Evolutionary conservation across 2,888 invertebrate species (phyloP), one percentile per base, ranked within the genome.

Genomic region (Nysson spinosus): DNA sequence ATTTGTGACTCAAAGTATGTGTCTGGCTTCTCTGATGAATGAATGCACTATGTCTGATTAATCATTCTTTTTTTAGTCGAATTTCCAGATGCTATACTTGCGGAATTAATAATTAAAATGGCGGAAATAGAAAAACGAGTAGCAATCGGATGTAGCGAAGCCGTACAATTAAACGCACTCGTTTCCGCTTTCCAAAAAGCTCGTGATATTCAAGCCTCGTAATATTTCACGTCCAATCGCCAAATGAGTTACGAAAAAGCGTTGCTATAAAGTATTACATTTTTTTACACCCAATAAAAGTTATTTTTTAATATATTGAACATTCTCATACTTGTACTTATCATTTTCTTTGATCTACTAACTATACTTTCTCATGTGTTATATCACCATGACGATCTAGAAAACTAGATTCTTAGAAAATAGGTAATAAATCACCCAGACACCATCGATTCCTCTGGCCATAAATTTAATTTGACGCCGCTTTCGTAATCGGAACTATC

Each of bases 61-160:
- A 63, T 58, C 17, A n/a, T 35, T 43, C 67, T 54, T 61, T 75
- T 56, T 73, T 55, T 88, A 97, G 97, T 97, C 88, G 96, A 96
- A 83, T 91, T 98, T 46, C 96, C 98, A 0, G 90, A 93, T 49
- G 90, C 92, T 35, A 91, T 95, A 26, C 88, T 96, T 78, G 92
- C 95, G 54, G 90, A 92, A 64, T 88, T 99, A 20, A 87, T 98
- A 47, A 93, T 94, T 37, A 95, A 95, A 88, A 91, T 99, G 92
- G 93, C 97, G 1, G 94, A 95, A 72, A 92, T 97, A 51, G 99
- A 99, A 88, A 92, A 93, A 83, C 91, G 97, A 26, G 89, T 99
- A 24, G 89, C 96, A 0, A 90, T 91, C 65, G 99, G 99, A 19
- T 94, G 96, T 67, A 94, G 92, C 83, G 99, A 99, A 88, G 93